A percentile compares a stretch with the other conserved stretches of the same genome.
These are phyloP conservation scores for Adela reaumurella DNA, from an alignment of 2,888 invertebrate genomes.

Conservation along the genomic window DNA sequence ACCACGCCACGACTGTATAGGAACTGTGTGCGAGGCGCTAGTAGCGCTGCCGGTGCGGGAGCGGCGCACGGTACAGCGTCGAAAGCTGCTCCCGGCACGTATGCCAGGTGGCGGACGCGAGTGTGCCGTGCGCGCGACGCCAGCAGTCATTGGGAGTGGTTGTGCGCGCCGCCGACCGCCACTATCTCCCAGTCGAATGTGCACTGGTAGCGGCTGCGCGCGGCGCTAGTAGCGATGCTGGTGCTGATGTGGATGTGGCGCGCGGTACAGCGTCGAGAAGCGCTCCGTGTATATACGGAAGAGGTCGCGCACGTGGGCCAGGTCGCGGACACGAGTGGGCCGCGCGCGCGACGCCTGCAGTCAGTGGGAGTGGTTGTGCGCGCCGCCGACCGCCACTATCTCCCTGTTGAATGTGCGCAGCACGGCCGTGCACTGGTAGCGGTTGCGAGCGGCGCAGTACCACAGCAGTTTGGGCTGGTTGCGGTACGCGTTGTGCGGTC, in stretches of 20 bases:
- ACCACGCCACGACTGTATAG: too few species aligned
- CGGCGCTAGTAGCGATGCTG: constrained; percentile 9
- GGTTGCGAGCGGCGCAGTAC: constrained; percentile 39
- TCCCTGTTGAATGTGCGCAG: constrained; percentile 32
- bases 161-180: constrained; percentile 28
- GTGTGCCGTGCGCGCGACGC: constrained; percentile 8
- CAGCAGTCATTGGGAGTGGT: constrained; percentile 18
- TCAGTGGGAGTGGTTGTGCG: constrained; percentile 27
- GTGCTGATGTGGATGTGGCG: neutral
- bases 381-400: constrained; percentile 28
- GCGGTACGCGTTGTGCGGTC: constrained; percentile 45
- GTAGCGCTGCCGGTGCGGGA: neutral
- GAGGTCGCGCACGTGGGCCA: constrained; percentile 19
- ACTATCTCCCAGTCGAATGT: constrained; percentile 29
- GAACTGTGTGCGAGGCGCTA: neutral
- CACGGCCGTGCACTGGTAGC: constrained; percentile 32
- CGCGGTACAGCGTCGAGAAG: constrained; percentile 13
- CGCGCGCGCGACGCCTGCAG: constrained; percentile 4
- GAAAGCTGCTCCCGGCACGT: constrained; percentile 22
- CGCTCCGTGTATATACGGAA: constrained; percentile 25
- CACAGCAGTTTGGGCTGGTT: constrained; percentile 38
- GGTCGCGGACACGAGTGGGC: constrained; percentile 12
- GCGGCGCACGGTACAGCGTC: constrained; percentile 5
- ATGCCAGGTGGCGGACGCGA: constrained; percentile 13
- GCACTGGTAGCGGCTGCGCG: constrained; percentile 31